phyloP scores from a whole-genome alignment of 2,797 vertebrate genomes.

The Galago senegalensis region DNA sequence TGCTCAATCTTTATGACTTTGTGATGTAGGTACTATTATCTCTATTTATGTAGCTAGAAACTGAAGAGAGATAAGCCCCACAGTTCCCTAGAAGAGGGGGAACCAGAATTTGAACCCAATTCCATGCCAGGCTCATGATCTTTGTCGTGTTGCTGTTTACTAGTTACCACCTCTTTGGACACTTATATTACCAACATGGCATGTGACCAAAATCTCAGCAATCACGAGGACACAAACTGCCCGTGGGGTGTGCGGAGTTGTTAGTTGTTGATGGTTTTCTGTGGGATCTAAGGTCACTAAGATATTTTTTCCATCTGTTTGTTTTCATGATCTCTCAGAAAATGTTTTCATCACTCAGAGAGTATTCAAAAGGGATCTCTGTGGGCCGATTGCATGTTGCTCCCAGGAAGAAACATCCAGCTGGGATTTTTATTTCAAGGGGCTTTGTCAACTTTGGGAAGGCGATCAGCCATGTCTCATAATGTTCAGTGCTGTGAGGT shows the following conservation, averaged over 20 bases:
- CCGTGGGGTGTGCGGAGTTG: background rate
- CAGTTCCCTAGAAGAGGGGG: background rate
- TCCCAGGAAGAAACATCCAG: slow-evolving; percentile 47
- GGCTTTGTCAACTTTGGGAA: slow-evolving; percentile 47
- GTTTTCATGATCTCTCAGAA: slow-evolving; percentile 10
- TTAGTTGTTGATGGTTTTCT: background rate
- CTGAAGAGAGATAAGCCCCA: background rate
- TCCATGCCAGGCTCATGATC: background rate
- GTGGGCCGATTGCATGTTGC: background rate
- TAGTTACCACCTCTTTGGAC: background rate
- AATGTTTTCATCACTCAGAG: slow-evolving; percentile 2
- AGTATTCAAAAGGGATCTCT: slow-evolving; percentile 2
- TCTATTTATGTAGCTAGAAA: background rate
- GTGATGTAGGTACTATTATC: background rate
- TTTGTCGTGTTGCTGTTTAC: background rate
- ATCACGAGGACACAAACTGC: background rate
- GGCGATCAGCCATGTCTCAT: background rate
- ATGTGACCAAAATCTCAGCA: background rate
- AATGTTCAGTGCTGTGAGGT: background rate
- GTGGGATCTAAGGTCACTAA: background rate
- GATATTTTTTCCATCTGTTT: background rate
- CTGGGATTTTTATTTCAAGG: background rate
- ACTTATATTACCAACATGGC: background rate
- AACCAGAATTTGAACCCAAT: background rate
- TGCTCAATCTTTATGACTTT: background rate